These are phyloP conservation scores for Colossoma macropomum DNA, from an alignment of 2,113 vertebrate genomes.

Conservation along the genomic window DNA sequence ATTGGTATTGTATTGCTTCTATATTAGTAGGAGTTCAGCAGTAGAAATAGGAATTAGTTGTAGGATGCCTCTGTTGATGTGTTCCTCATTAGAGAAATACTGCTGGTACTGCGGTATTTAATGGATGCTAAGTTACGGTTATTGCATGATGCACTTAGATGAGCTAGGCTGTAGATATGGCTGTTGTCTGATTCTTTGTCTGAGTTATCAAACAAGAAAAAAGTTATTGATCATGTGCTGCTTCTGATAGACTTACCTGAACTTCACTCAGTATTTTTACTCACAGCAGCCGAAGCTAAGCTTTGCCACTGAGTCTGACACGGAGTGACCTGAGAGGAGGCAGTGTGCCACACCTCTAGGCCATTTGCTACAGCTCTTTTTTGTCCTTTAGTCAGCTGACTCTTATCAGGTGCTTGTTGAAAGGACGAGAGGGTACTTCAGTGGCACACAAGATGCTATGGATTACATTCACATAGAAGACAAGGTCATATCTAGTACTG, in stretches of 20 bases:
- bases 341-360: constrained; percentile 68
- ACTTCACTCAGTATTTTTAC: not conserved
- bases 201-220: too few relatives aligned
- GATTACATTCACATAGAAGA: constrained; percentile 42
- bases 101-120: too few relatives aligned
- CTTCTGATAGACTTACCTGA: not conserved
- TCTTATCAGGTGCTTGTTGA: constrained; percentile 78
- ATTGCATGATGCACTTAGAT: too few relatives aligned
- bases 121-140: too few relatives aligned
- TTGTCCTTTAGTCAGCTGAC: constrained; percentile 80
- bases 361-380: constrained; percentile 74
- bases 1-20: too few relatives aligned
- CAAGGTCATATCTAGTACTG: not conserved
- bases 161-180: too few relatives aligned
- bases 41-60: too few relatives aligned
- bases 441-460: constrained; percentile 65
- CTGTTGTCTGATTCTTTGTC: too few relatives aligned
- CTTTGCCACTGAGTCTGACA: constrained; percentile 17
- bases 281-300: not conserved
- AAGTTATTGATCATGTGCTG: not conserved
- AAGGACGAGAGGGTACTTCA: constrained; percentile 73
- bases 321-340: constrained; percentile 64
- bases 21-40: too few relatives aligned
- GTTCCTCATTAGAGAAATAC: too few relatives aligned
- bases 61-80: too few relatives aligned